phyloP scores from a whole-genome alignment of 1,140 invertebrate species.

The Papilio glaucus region DNA sequence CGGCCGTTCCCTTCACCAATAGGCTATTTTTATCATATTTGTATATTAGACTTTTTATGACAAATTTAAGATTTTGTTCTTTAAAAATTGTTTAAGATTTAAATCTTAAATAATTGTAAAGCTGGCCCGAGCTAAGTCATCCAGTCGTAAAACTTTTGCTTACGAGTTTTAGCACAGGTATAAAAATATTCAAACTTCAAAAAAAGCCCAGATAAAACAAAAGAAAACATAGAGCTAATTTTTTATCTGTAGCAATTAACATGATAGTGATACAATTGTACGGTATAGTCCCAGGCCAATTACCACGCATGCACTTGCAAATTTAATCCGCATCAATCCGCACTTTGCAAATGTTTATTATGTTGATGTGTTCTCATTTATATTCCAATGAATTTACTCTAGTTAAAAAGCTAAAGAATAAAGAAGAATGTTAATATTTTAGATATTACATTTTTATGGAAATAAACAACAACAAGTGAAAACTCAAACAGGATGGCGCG shows the following conservation, averaged over 20 bases:
- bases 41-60: too few relatives aligned
- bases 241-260: background rate
- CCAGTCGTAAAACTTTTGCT: background rate
- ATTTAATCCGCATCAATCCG: background rate
- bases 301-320: conserved; percentile 17
- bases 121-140: background rate
- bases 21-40: too few relatives aligned
- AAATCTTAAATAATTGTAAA: background rate
- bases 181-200: background rate
- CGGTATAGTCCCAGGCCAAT: background rate
- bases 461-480: too few relatives aligned
- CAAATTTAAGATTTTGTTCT: background rate
- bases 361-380: background rate
- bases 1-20: too few relatives aligned
- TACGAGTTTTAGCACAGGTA: background rate
- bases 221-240: background rate
- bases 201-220: too few relatives aligned
- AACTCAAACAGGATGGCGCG: too few relatives aligned
- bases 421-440: too few relatives aligned
- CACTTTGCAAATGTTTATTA: background rate
- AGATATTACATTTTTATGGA: background rate
- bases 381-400: background rate
- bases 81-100: background rate
- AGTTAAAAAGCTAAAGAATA: background rate
- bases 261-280: background rate